Evolutionary conservation across 2,888 invertebrate genomes (phyloP).

Genomic region (Drosophila buzzatii): DNA sequence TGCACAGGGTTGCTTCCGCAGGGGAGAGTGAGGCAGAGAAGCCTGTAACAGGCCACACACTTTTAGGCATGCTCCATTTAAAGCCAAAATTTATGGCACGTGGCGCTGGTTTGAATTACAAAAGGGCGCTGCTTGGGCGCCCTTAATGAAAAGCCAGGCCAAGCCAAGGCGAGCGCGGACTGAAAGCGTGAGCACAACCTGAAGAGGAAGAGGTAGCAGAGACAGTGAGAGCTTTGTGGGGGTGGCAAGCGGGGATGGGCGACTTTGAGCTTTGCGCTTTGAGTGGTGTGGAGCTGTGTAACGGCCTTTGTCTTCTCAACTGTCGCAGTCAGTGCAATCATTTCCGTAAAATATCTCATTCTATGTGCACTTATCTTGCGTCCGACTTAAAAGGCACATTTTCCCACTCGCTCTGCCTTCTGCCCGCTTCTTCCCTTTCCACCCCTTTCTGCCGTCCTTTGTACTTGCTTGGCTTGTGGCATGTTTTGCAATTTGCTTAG

Average conservation of each 20-base stretch:
- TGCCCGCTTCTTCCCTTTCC: no score
- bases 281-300: background rate
- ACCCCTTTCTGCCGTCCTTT: conserved; percentile 11
- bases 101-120: conserved; percentile 61
- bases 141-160: conserved; percentile 65
- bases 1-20: background rate
- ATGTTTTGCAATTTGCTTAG: conserved; percentile 68
- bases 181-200: conserved; percentile 27
- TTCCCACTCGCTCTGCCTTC: background rate
- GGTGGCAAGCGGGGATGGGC: background rate
- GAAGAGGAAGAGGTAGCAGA: conserved; percentile 1
- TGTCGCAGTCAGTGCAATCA: conserved; percentile 39
- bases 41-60: conserved; percentile 57
- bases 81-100: conserved; percentile 79
- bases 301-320: conserved; percentile 41
- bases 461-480: conserved; percentile 47
- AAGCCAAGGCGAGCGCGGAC: background rate
- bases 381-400: conserved; percentile 3
- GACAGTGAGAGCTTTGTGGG: no score
- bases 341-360: conserved; percentile 32
- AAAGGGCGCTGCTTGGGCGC: conserved; percentile 56
- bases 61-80: conserved; percentile 75
- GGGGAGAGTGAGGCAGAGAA: background rate
- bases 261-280: conserved; percentile 1
- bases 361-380: conserved; percentile 25